Conservation (phyloP, 2,113 vertebrate genomes). For the Rhabdomys dilectus region DNA sequence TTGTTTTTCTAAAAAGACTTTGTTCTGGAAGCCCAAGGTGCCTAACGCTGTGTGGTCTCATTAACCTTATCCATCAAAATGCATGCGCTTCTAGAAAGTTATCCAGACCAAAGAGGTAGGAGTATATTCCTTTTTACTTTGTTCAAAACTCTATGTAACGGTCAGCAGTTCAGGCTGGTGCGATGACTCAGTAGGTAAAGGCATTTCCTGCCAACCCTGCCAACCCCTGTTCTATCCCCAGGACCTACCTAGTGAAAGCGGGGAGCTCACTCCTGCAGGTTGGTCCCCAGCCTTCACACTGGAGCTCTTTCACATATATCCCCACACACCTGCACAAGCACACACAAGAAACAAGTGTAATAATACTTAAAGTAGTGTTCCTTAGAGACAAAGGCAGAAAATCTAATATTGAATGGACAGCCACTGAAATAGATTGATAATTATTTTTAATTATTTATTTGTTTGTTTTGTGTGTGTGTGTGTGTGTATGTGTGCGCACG, state of each 20-base stretch:
- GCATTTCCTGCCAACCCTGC: background rate
- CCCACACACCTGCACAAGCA: background rate
- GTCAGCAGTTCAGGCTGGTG: background rate
- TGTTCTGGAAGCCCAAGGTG: constrained; percentile 66
- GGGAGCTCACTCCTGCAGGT: background rate
- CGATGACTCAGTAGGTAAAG: background rate
- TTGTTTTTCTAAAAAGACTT: constrained; percentile 71
- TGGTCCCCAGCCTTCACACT: background rate
- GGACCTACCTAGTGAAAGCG: background rate
- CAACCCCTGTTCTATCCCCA: background rate
- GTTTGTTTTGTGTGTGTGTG: background rate
- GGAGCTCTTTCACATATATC: background rate
- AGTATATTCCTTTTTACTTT: background rate
- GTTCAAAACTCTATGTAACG: background rate
- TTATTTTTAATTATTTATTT: background rate
- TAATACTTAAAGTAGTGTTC: background rate
- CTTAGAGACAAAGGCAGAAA: background rate
- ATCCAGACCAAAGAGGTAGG: background rate
- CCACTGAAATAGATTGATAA: background rate
- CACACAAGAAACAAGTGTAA: too few relatives aligned
- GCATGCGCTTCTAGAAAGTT: constrained; percentile 44
- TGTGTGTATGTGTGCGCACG: background rate
- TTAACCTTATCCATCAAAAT: constrained; percentile 69
- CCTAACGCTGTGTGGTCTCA: constrained; percentile 57
- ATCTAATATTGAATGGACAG: background rate